phyloP scores from a whole-genome alignment of 2,797 vertebrate species.

The Macrochelys suwanniensis region DNA sequence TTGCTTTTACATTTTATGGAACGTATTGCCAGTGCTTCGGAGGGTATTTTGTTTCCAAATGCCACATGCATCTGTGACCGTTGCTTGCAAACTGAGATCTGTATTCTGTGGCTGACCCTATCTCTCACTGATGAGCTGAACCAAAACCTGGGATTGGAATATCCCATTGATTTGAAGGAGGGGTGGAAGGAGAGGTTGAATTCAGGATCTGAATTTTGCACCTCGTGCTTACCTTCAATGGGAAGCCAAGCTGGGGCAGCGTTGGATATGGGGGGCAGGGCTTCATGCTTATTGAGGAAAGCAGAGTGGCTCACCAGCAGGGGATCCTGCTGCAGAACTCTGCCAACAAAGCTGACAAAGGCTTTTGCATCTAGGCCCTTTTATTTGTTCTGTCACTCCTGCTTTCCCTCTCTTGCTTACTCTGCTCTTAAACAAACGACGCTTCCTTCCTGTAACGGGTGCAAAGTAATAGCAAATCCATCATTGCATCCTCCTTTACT shows the following conservation, averaged over 20 bases:
- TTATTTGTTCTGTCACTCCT: neutral
- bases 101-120: neutral
- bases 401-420: neutral
- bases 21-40: neutral
- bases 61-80: neutral
- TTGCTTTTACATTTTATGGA: neutral
- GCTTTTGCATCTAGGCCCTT: neutral
- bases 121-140: neutral
- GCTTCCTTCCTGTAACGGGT: neutral
- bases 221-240: fast-evolving
- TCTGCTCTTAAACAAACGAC: neutral
- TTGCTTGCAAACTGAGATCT: neutral
- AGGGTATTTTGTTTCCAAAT: neutral
- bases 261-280: fast-evolving
- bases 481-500: neutral
- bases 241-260: neutral
- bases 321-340: neutral
- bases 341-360: neutral
- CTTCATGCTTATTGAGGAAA: fast-evolving
- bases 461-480: neutral
- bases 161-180: neutral
- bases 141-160: neutral
- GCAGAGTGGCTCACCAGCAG: neutral
- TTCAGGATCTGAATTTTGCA: neutral
- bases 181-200: fast-evolving